Evolutionary conservation across 2,797 vertebrate genomes (phyloP), one percentile per base, ranked within the genome.

Genomic region (Danio choprae): DNA sequence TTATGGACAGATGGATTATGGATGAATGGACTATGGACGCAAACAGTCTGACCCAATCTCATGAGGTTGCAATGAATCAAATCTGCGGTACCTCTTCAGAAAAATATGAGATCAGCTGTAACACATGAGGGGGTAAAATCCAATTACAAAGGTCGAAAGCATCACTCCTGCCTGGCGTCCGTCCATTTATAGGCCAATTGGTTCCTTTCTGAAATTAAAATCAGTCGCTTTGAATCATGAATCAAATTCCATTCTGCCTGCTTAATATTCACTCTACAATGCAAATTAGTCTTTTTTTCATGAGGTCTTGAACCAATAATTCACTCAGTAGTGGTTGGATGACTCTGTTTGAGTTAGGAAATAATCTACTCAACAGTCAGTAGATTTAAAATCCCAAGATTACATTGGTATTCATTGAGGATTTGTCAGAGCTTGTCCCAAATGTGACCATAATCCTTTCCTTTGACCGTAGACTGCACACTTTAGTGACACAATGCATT

Each of bases 51-150:
- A 60, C 38, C 82, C 87, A 83, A 85, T 88, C 85, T 53, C 75
- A 90, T 92, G 86, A 90, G 83, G 83, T 78, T 86, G 87, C 90
- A 92, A 93, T 92, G 91, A 88, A 92, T 94, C 91, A 93, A 89
- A 90, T 86, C 58, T 41, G 10, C 67, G 22, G 63, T 51, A 65
- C 55, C 74, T 85, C 73, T 79, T 85, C 83, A 81, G 78, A 78
- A 82, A 69, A 87, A 86, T 73, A 82, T 80, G 83, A 77, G 87
- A 63, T 84, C 74, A 80, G 29, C 82, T 74, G 84, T 85, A 84
- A 88, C 74, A 81, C 50, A 67, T 83, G 65, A 82, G 64, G 48
- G 81, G 80, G 16, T 83, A 84, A 84, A 87, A 90, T 87, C 82
- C 87, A 86, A 92, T 91, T 90, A 89, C 80, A 75, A 48, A 44